Base-by-base conservation (phyloP, 2,797 vertebrate genomes). In the Melanotaenia nigrans region DNA sequence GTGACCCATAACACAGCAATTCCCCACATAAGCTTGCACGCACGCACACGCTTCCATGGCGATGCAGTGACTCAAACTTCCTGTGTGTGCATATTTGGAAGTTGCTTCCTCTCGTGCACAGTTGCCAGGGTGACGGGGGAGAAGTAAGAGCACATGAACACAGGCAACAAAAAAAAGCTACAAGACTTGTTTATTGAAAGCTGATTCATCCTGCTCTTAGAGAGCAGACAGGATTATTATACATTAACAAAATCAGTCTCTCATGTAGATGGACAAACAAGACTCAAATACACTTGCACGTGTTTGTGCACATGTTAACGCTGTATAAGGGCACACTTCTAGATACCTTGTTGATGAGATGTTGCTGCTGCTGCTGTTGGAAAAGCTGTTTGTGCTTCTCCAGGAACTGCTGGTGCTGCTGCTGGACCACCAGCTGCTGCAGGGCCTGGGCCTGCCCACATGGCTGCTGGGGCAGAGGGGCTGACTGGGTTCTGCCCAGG, bases 351-450 rank as follows among this genome's bases (percentile, higher is more conserved):
- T 92, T 96, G 89, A 98, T 96, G 90, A 97, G 94, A 92, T 99
- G 97, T 93, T 72, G 69, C 53, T 55, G 53, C 25, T 97, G 97
- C 87, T 98, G 96, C 79, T 99, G 97, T 61, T 99, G 97, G 89
- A 99, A 99, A 83, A 99, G 97, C 88, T 99, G 97, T 84, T 99
- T 99, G 94, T 99, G 98, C 92, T 99, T 99, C 92, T 99, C 97
- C 93, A 99, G 95, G 92, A 99, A 99, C 92, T 99, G 98, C 94
- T 99, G 97, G 94, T 99, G 98, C 88, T 99, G 98, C 93, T 99
- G 98, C 91, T 99, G 98, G 83, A 99, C 96, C 71, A 99, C 97
- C 85, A 99, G 94, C 92, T 99, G 98, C 94, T 99, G 98, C 83
- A 99, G 93, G 61, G 93, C 92, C 71, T 97, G 97, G 14, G 96